These are phyloP conservation scores for Muschampia plurimacula DNA, from an alignment of 2,888 invertebrate genomes.

Conservation along the genomic window DNA sequence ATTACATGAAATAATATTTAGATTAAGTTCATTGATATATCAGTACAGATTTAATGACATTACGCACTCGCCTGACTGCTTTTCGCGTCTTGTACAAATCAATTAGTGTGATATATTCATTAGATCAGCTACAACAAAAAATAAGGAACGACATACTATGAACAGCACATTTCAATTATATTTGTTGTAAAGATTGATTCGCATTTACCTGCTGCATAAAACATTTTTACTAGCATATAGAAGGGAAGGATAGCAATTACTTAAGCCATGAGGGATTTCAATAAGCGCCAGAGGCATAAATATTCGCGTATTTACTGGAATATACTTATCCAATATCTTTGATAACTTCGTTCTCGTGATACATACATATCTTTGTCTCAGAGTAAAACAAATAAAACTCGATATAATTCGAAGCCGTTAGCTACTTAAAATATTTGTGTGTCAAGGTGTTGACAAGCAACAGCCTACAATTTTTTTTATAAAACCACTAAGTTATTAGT, in stretches of 20 bases:
- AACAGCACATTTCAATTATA: conserved; percentile 13
- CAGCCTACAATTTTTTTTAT: conserved; percentile 29
- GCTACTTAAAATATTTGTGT: conserved; percentile 1
- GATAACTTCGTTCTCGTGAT: conserved; percentile 64
- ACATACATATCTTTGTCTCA: not conserved
- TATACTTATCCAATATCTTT: conserved; percentile 55
- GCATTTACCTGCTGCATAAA: not conserved
- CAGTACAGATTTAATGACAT: not conserved
- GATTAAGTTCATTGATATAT: not conserved
- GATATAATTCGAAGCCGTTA: not conserved
- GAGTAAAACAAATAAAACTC: not conserved
- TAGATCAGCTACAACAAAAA: conserved; percentile 24
- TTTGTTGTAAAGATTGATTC: conserved; percentile 15
- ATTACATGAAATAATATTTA: too few species aligned
- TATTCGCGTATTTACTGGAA: conserved; percentile 54
- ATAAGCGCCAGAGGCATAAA: conserved; percentile 54
- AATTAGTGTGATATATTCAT: conserved; percentile 28
- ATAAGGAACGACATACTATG: conserved; percentile 11
- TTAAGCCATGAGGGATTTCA: conserved; percentile 59
- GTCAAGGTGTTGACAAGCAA: conserved; percentile 49
- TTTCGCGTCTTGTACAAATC: conserved; percentile 26
- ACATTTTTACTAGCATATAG: conserved; percentile 8
- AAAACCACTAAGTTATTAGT: conserved; percentile 42
- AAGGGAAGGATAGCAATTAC: conserved; percentile 28
- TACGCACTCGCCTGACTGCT: conserved; percentile 22